Conservation (phyloP, 2,113 vertebrate species). For the Motacilla tschutschensis region DNA sequence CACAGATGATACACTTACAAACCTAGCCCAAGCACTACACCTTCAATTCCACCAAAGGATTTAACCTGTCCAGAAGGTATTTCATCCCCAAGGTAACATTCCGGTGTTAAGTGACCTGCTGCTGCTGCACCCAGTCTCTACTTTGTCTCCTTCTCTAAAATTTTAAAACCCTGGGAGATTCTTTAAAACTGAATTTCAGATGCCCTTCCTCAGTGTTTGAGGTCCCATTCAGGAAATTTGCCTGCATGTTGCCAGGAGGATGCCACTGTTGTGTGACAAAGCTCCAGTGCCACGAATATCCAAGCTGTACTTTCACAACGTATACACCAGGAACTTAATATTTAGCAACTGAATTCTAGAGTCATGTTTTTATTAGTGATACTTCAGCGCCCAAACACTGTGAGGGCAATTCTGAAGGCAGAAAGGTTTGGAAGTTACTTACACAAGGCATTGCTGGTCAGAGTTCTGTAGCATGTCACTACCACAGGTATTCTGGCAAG, state of each 20-base stretch:
- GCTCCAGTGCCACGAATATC: rapidly evolving
- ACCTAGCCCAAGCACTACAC: background rate
- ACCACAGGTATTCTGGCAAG: background rate
- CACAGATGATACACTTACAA: too few species aligned
- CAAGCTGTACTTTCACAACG: rapidly evolving
- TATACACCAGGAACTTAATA: background rate
- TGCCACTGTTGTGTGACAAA: background rate
- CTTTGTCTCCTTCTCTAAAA: background rate
- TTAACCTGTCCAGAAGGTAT: background rate
- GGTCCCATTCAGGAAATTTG: background rate
- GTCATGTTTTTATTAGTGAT: background rate
- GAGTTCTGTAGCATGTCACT: background rate
- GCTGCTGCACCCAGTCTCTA: background rate
- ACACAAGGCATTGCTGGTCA: background rate
- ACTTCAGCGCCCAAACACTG: background rate
- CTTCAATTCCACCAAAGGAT: background rate
- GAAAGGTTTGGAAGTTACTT: background rate
- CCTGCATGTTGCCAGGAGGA: background rate
- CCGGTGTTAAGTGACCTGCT: background rate
- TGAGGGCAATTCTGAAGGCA: background rate
- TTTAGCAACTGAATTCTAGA: background rate
- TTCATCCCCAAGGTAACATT: background rate
- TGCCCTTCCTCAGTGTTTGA: background rate
- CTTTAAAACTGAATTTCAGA: background rate
- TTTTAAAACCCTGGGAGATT: background rate